A percentile compares a stretch with the other conserved stretches of the same genome.
phyloP scores from a whole-genome alignment of 2,113 vertebrate species.

The Oncorhynchus keta region DNA sequence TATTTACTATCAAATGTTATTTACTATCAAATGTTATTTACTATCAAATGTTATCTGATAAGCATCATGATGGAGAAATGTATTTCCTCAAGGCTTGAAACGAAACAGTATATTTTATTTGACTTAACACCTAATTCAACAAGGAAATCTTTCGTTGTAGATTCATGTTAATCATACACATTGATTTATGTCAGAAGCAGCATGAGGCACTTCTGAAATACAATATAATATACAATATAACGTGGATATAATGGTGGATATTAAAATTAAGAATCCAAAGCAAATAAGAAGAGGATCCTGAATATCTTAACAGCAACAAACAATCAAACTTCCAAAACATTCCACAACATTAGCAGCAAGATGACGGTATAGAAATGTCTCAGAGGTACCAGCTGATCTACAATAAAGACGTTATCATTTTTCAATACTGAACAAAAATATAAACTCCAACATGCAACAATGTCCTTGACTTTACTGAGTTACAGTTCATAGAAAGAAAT shows the following conservation, averaged over 20 bases:
- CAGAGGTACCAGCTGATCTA: no score
- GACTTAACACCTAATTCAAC: no score
- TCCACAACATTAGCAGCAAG: background rate
- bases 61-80: no score
- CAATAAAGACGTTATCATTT: background rate
- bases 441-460: background rate
- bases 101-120: no score
- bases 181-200: constrained; percentile 34
- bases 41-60: no score
- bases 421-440: background rate
- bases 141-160: background rate
- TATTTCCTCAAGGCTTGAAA: no score
- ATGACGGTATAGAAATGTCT: background rate
- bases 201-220: constrained; percentile 1
- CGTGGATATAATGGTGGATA: constrained; percentile 9
- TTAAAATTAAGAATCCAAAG: constrained; percentile 17
- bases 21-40: no score
- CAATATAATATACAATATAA: constrained; percentile 7
- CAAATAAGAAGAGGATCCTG: constrained; percentile 11
- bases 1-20: no score
- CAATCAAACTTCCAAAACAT: constrained; percentile 1
- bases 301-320: background rate
- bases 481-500: no score
- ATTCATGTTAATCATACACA: constrained; percentile 26
- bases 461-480: no score